These are phyloP conservation scores for Orientallactaga sibirica DNA, from an alignment of 2,797 vertebrate genomes.

Conservation along the genomic window DNA sequence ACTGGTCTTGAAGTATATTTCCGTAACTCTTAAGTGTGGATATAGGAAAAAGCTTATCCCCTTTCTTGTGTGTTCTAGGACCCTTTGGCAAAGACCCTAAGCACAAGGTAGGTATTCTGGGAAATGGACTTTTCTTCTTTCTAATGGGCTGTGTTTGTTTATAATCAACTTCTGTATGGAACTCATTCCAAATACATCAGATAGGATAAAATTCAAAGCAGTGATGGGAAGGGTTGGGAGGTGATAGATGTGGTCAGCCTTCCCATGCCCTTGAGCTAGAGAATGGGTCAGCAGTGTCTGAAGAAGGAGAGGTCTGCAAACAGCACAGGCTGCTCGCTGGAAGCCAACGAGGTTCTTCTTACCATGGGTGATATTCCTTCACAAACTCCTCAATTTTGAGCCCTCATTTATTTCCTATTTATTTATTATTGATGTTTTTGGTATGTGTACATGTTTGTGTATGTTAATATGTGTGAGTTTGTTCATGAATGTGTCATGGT, in stretches of 20 bases:
- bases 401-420: not conserved
- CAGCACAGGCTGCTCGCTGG: no score
- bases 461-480: no score
- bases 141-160: not conserved
- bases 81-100: not conserved
- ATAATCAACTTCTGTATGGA: not conserved
- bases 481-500: no score
- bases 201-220: not conserved
- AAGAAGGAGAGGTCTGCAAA: not conserved
- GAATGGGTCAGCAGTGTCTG: fast-evolving
- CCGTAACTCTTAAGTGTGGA: not conserved
- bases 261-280: not conserved
- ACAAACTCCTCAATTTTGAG: not conserved
- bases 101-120: no score
- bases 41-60: not conserved
- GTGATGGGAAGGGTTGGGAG: fast-evolving
- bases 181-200: not conserved
- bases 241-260: not conserved
- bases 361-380: no score
- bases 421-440: no score
- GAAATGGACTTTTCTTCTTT: not conserved
- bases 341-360: not conserved
- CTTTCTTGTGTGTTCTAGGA: not conserved
- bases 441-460: no score
- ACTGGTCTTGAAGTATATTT: not conserved